phyloP scores from a whole-genome alignment of 2,113 vertebrate genomes.

The Lichenostomus cassidix region DNA sequence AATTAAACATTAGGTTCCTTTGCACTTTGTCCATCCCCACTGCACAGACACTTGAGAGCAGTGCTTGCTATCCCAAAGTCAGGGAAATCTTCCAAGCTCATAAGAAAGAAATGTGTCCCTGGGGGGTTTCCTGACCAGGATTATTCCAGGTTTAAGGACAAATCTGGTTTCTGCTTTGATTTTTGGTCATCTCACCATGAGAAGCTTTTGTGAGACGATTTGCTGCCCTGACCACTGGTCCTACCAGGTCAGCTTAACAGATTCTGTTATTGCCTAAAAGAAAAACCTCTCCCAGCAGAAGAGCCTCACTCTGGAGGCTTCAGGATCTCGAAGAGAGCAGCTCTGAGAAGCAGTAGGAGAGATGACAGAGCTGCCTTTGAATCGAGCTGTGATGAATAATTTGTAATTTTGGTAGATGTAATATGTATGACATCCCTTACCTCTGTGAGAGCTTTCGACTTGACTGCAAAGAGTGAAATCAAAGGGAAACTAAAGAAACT shows the following conservation, averaged over 20 bases:
- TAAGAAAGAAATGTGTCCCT: background rate
- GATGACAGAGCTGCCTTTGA: constrained; percentile 11
- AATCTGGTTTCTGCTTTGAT: background rate
- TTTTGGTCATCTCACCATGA: background rate
- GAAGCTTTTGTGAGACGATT: background rate
- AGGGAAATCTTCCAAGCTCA: background rate
- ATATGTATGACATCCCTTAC: background rate
- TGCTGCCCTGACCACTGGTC: background rate
- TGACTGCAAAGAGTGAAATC: constrained; percentile 10
- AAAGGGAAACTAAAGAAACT: background rate
- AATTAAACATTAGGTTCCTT: background rate
- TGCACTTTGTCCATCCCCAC: background rate
- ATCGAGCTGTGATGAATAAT: constrained; percentile 26
- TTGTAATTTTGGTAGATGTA: background rate
- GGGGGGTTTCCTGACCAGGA: background rate
- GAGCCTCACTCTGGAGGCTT: background rate
- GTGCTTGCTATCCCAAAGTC: background rate
- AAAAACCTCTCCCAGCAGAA: background rate
- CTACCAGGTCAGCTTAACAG: background rate
- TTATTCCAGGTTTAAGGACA: background rate
- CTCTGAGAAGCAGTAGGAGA: constrained; percentile 1
- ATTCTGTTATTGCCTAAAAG: background rate
- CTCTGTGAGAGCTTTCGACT: background rate
- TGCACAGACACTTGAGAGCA: background rate
- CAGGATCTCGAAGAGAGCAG: background rate